phyloP scores from a whole-genome alignment of 2,113 vertebrate genomes.

The Pseudorasbora parva region DNA sequence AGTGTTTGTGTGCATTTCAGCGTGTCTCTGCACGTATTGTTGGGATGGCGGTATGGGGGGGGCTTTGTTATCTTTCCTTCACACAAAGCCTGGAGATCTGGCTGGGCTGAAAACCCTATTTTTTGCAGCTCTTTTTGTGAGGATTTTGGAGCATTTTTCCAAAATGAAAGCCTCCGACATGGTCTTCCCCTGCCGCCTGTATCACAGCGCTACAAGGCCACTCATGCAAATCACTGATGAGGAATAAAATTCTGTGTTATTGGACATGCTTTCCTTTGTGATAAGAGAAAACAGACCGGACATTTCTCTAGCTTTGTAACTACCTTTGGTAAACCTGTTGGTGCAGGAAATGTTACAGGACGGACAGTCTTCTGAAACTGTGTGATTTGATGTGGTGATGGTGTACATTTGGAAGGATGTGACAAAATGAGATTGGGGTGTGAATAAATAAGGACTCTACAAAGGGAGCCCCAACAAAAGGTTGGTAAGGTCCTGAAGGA shows the following conservation, averaged over 20 bases:
- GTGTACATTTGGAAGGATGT: neutral
- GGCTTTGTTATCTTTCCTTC: conserved; percentile 56
- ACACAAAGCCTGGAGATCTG: conserved; percentile 57
- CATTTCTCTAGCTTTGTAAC: conserved; percentile 16
- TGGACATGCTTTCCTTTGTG: conserved; percentile 43
- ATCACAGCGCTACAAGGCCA: conserved; percentile 56
- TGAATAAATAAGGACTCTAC: neutral
- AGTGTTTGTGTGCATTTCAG: conserved; percentile 33
- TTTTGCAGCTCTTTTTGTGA: conserved; percentile 40
- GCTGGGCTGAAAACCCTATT: conserved; percentile 52
- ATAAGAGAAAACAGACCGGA: conserved; percentile 13
- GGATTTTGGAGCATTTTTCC: no score
- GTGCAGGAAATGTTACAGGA: conserved; percentile 19
- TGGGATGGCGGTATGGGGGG: conserved; percentile 12
- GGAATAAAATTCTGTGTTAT: conserved; percentile 52
- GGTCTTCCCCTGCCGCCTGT: conserved; percentile 44
- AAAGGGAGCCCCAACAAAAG: neutral
- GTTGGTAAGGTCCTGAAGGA: neutral
- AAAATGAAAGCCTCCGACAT: conserved; percentile 47
- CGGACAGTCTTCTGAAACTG: neutral
- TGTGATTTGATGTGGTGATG: neutral
- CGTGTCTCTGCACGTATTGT: conserved; percentile 12
- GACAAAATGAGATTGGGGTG: neutral
- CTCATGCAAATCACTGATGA: conserved; percentile 53
- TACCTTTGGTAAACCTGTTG: conserved; percentile 39